Percentiles rank a stretch among this genome's conserved stretches.
Conservation (phyloP, 2,888 invertebrate genomes). For the Agrotis clavis region DNA sequence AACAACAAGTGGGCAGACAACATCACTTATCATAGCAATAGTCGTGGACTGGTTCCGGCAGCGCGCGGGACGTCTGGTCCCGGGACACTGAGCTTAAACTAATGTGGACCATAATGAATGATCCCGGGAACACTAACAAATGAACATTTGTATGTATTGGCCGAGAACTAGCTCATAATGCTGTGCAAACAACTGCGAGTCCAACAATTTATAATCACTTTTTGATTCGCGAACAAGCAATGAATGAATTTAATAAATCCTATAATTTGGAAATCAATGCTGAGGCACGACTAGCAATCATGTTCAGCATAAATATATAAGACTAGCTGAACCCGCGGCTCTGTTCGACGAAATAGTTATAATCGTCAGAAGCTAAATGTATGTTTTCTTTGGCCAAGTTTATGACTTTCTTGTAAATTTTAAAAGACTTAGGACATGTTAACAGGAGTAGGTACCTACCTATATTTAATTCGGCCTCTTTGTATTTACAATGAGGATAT, state of each 20-base stretch:
- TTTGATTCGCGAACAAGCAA: constrained; percentile 21
- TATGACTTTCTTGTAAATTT: not conserved
- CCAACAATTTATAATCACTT: constrained; percentile 34
- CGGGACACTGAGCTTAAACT: not conserved
- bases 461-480: constrained; percentile 5
- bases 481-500: constrained; percentile 17
- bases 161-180: not conserved
- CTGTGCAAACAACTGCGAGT: constrained; percentile 4
- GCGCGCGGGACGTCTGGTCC: not conserved
- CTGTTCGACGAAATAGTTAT: not conserved
- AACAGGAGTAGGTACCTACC: not conserved
- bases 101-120: not conserved
- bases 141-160: not conserved
- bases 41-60: not conserved
- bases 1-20: not conserved
- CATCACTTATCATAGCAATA: not conserved
- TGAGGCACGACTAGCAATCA: constrained; percentile 10
- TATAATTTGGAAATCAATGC: constrained; percentile 37
- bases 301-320: constrained; percentile 34
- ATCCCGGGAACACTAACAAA: not conserved
- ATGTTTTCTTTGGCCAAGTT: not conserved
- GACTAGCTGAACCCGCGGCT: constrained; percentile 12
- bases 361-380: too few species aligned
- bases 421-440: not conserved
- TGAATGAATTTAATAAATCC: constrained; percentile 30